Percentiles rank a stretch among this genome's conserved stretches.
Conservation (phyloP, 2,888 invertebrate species). For the Azorinus chamasolen region DNA sequence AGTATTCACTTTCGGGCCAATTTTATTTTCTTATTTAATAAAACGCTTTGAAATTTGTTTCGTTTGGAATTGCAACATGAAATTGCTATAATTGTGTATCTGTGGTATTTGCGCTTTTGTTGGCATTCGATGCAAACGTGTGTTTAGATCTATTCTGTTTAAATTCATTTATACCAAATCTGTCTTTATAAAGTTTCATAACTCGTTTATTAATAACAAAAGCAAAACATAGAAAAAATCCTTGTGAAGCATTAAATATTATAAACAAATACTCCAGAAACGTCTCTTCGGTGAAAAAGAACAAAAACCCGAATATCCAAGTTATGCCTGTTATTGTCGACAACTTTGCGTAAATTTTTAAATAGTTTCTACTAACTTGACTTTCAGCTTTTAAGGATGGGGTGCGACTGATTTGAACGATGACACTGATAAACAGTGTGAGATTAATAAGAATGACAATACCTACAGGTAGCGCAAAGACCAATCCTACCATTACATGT, state of each 20-base stretch:
- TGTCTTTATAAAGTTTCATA: not conserved
- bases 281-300: slow-evolving; percentile 10
- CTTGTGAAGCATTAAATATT: slow-evolving; percentile 46
- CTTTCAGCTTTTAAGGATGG: slow-evolving; percentile 6
- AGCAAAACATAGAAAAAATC: slow-evolving; percentile 45
- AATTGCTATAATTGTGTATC: too few species aligned
- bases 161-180: too few species aligned
- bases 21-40: too few species aligned
- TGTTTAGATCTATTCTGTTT: too few species aligned
- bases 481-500: slow-evolving; percentile 40
- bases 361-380: slow-evolving; percentile 21
- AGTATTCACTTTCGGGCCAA: too few species aligned
- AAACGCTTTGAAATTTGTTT: too few species aligned
- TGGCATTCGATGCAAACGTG: too few species aligned
- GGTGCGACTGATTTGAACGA: slow-evolving; percentile 24
- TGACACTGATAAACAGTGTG: slow-evolving; percentile 25
- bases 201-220: slow-evolving; percentile 45
- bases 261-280: slow-evolving; percentile 50
- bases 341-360: slow-evolving; percentile 49
- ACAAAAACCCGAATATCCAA: slow-evolving; percentile 51
- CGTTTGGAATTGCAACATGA: too few species aligned
- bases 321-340: slow-evolving; percentile 48
- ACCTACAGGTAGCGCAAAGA: slow-evolving; percentile 39
- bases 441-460: slow-evolving; percentile 30
- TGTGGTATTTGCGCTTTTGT: too few species aligned